Percentiles rank a stretch among this genome's conserved stretches.
Conservation (phyloP, 2,113 vertebrate species). For the Pavo muticus region DNA sequence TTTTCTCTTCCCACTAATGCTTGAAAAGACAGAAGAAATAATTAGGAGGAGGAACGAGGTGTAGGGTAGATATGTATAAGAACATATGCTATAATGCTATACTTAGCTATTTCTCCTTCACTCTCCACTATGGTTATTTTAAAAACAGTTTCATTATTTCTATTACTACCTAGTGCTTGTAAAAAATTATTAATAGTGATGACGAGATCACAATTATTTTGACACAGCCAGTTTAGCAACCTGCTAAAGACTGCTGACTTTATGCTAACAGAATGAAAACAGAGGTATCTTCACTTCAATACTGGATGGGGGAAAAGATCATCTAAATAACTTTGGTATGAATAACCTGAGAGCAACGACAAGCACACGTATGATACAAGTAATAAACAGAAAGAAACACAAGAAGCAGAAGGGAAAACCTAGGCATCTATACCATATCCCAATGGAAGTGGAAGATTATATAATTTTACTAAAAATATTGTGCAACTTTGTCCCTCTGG, state of each 20-base stretch:
- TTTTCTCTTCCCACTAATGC: background rate
- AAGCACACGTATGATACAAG: background rate
- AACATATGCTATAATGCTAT: background rate
- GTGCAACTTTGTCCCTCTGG: background rate
- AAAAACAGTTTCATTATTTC: background rate
- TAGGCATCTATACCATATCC: background rate
- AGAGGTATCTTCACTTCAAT: background rate
- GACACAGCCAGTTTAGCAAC: background rate
- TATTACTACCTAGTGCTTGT: background rate
- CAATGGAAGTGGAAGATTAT: background rate
- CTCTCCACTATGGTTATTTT: accelerated
- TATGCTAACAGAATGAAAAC: background rate
- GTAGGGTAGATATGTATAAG: accelerated
- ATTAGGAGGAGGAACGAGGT: background rate
- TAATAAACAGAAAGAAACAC: background rate
- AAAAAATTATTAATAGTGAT: background rate
- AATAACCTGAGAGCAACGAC: background rate
- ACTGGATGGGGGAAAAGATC: background rate
- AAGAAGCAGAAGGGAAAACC: background rate
- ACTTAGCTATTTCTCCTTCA: background rate
- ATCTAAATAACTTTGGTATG: background rate
- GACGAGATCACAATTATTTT: background rate
- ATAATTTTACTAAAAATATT: background rate
- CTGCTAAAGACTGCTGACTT: background rate
- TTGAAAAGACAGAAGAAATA: background rate